These are phyloP conservation scores for Dasyornis broadbenti DNA, from an alignment of 2,113 vertebrate species.

Conservation along the genomic window DNA sequence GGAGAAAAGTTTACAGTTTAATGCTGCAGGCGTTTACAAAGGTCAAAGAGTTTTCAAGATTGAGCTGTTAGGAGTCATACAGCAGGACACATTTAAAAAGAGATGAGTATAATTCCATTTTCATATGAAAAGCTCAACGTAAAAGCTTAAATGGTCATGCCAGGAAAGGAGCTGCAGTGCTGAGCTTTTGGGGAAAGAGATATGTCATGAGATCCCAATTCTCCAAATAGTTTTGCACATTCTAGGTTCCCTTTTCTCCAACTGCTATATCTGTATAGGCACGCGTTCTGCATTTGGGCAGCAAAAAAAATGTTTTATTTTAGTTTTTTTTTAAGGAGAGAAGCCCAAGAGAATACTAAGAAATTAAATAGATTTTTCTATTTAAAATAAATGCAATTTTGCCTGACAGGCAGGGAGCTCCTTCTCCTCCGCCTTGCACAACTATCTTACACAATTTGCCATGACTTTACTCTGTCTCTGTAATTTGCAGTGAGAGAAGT, in stretches of 20 bases:
- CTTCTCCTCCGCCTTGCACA: background rate
- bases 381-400: slow-evolving; percentile 36
- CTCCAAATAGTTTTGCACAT: slow-evolving; percentile 9
- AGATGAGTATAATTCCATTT: slow-evolving; percentile 16
- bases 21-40: background rate
- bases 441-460: background rate
- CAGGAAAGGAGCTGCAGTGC: background rate
- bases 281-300: background rate
- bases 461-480: background rate
- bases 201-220: slow-evolving; percentile 25
- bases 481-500: background rate
- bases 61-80: background rate
- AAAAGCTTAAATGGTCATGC: background rate
- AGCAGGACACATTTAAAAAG: background rate
- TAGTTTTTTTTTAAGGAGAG: background rate
- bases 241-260: background rate
- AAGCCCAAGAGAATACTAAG: background rate
- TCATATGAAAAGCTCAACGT: slow-evolving; percentile 12
- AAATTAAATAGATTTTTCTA: slow-evolving; percentile 23
- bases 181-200: slow-evolving; percentile 25
- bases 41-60: slow-evolving; percentile 2
- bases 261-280: background rate
- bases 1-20: background rate
- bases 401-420: background rate
- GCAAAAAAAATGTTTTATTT: background rate